These are phyloP conservation scores for Leuciscus idus DNA, from an alignment of 2,113 vertebrate species.

Conservation along the genomic window DNA sequence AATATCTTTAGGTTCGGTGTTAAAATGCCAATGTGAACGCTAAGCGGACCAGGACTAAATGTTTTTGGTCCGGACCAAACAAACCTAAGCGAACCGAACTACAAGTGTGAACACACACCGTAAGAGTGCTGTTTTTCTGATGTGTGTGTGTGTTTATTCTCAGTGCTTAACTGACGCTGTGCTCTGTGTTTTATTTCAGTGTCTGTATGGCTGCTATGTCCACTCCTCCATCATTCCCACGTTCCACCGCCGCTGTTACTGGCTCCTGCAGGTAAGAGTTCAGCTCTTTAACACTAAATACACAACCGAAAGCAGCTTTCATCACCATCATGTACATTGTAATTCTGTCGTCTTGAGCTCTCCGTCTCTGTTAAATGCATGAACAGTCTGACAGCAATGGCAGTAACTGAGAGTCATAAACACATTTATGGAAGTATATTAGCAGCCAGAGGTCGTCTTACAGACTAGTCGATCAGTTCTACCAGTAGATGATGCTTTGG, in stretches of 20 bases:
- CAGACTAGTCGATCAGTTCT: background rate
- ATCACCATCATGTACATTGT: background rate
- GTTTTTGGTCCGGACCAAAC: too few relatives aligned
- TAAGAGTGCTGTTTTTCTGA: background rate
- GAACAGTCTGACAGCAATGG: background rate
- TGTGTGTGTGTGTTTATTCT: background rate
- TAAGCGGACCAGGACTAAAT: too few relatives aligned
- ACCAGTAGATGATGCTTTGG: background rate
- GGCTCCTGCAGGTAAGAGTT: slow-evolving; percentile 77
- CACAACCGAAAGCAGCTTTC: background rate
- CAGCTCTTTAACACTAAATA: slow-evolving; percentile 27
- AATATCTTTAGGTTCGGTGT: too few relatives aligned
- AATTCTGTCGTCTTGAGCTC: slow-evolving; percentile 13
- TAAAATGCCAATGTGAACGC: too few relatives aligned
- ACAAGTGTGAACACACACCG: too few relatives aligned
- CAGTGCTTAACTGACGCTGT: background rate
- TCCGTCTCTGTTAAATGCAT: background rate
- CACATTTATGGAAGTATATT: slow-evolving; percentile 27
- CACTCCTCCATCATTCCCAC: slow-evolving; percentile 82
- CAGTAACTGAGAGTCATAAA: slow-evolving; percentile 56
- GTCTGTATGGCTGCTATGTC: slow-evolving; percentile 81
- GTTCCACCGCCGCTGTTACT: slow-evolving; percentile 80
- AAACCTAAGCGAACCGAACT: too few relatives aligned
- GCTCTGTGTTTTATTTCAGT: slow-evolving; percentile 70
- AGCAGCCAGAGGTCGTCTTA: background rate